Conservation (phyloP, 2,113 vertebrate species). For the Gadus macrocephalus region DNA sequence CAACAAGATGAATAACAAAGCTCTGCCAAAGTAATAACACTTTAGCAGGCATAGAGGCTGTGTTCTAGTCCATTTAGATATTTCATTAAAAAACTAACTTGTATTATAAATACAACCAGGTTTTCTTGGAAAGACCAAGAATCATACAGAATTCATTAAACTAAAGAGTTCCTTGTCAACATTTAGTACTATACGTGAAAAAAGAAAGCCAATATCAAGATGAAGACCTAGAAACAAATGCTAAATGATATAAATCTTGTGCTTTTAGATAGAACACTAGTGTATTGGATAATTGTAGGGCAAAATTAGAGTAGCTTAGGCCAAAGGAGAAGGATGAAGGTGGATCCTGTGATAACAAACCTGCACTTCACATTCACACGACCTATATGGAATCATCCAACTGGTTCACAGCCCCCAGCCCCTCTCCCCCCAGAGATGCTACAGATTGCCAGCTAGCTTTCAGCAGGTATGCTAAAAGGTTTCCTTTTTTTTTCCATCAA, state of each 20-base stretch:
- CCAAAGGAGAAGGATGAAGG: constrained; percentile 3
- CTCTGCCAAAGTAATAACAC: constrained; percentile 45
- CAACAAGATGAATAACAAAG: constrained; percentile 60
- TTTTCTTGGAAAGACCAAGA: constrained; percentile 19
- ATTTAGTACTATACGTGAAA: too few species aligned
- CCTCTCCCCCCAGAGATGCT: constrained; percentile 13
- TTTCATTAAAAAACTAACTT: constrained; percentile 38
- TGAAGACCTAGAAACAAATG: too few species aligned
- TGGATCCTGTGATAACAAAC: not conserved
- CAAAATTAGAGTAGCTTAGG: not conserved
- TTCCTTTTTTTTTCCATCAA: constrained; percentile 35
- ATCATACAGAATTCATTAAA: too few species aligned
- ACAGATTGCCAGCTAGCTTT: constrained; percentile 27
- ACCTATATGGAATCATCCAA: not conserved
- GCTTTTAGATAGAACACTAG: not conserved
- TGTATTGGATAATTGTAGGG: not conserved
- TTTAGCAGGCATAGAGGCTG: constrained; percentile 51
- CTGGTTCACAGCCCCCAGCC: not conserved
- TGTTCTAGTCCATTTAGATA: constrained; percentile 30
- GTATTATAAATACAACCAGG: constrained; percentile 27
- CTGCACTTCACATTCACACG: not conserved
- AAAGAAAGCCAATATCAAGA: too few species aligned
- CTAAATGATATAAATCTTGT: too few species aligned
- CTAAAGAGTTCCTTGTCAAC: too few species aligned
- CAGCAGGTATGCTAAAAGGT: constrained; percentile 37